Evolutionary conservation across 2,888 invertebrate species (phyloP), one percentile per base, ranked within the genome.

Genomic region (Cremastinae sp.): DNA sequence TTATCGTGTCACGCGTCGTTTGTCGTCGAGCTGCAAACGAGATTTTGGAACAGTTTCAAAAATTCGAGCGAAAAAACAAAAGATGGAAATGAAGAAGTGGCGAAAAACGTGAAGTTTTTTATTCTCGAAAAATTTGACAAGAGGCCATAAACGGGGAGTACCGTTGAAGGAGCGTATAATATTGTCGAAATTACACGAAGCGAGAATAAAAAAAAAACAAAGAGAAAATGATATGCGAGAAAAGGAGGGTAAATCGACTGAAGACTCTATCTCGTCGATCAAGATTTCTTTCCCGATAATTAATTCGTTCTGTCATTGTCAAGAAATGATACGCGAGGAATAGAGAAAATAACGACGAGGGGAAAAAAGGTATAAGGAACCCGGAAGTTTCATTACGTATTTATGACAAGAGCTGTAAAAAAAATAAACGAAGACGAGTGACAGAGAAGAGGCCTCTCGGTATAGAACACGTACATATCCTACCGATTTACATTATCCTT

Each of bases 271-370:
- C 45, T 62, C 72, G 68, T 36, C 66, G 41, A 49, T 68, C 47
- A 34, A 73, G 73, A 76, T 76, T 69, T 69, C 58, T 45, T 62
- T 54, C 20, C 62, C 51, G 75, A 75, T 75, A 51, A 71, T 75
- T 64, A 75, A 76, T 72, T 71, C 64, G 72, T 72, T 53, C 68
- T 64, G 68, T 72, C 72, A 59, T 69, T 72, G 62, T 56, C 43
- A 41, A 47, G 59, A 38, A 66, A 47, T 36, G 75, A 75, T 71
- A 71, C 61, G 61, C 16, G 28, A 28, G 28, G 2, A 5, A 28
- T 28, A 28, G 28, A 66, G 54, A 49, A 41, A 61, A 62, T 66
- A 58, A 53, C 10, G 36, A n/a, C 58, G 54, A 41, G 22, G 36
- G 28, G 62, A 56, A 36, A 38, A 43, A 4, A 56, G 34, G 43